Percentiles rank a stretch among this genome's conserved stretches.
Conservation (phyloP, 2,888 invertebrate genomes). For the Morpho achilles region DNA sequence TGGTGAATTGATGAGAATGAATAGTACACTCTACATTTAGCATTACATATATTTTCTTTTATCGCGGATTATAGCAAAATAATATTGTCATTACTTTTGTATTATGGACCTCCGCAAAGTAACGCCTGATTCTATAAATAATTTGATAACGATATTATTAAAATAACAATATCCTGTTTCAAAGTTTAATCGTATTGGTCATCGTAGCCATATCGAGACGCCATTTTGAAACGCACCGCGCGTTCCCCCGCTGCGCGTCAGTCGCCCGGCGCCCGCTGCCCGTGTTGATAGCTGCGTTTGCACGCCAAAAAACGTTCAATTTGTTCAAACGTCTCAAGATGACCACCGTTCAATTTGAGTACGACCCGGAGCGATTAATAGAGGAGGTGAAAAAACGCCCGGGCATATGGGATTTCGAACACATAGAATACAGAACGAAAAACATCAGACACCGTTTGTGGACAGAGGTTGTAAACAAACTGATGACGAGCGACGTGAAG, state of each 20-base stretch:
- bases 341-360: slow-evolving; percentile 61
- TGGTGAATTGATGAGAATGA: too few species aligned
- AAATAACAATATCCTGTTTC: neutral
- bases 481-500: slow-evolving; percentile 52
- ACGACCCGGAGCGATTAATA: slow-evolving; percentile 65
- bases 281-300: slow-evolving; percentile 41
- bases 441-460: slow-evolving; percentile 51
- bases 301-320: slow-evolving; percentile 26
- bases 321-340: slow-evolving; percentile 1
- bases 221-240: slow-evolving; percentile 62
- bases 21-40: too few species aligned
- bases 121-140: too few species aligned
- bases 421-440: slow-evolving; percentile 55
- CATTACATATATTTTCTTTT: too few species aligned
- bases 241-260: slow-evolving; percentile 64
- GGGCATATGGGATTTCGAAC: slow-evolving; percentile 64
- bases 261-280: slow-evolving; percentile 62
- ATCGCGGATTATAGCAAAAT: too few species aligned
- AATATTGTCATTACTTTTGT: too few species aligned
- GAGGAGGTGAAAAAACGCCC: slow-evolving; percentile 64
- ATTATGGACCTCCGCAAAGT: too few species aligned
- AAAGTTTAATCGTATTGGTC: slow-evolving; percentile 24
- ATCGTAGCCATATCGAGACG: slow-evolving; percentile 41
- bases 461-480: slow-evolving; percentile 59
- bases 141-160: too few species aligned